Conservation (phyloP, 1,140 invertebrate genomes). For the Leucophenga varia region DNA sequence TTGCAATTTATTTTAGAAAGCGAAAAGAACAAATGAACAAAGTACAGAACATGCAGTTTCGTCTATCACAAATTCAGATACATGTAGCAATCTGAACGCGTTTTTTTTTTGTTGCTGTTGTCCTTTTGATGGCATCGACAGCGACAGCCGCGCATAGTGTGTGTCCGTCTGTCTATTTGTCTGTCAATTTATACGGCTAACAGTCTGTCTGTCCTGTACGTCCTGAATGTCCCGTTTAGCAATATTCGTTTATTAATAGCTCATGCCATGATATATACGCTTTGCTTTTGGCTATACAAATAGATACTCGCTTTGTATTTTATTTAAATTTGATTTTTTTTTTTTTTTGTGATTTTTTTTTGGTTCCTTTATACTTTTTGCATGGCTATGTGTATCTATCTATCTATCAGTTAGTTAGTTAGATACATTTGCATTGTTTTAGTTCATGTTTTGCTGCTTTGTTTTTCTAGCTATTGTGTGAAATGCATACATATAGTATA, state of each 20-base stretch:
- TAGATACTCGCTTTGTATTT: too few species aligned
- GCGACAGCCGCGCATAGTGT: constrained; percentile 30
- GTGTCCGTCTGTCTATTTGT: too few species aligned
- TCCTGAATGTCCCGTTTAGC: constrained; percentile 31
- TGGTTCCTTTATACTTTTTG: too few species aligned
- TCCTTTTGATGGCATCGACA: constrained; percentile 28
- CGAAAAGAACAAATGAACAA: background rate
- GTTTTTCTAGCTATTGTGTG: constrained; percentile 4
- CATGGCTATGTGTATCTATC: constrained; percentile 11
- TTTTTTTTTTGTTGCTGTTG: constrained; percentile 19
- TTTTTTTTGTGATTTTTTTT: too few species aligned
- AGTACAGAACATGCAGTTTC: background rate
- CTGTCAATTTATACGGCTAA: too few species aligned
- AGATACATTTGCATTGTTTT: too few species aligned
- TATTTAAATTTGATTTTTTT: too few species aligned
- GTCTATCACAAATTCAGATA: constrained; percentile 1
- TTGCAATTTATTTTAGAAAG: constrained; percentile 35
- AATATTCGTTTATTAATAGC: constrained; percentile 32
- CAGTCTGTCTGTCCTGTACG: too few species aligned
- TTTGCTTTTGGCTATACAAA: too few species aligned
- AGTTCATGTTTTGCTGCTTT: background rate
- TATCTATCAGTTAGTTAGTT: background rate
- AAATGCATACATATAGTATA: too few species aligned
- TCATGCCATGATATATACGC: constrained; percentile 23
- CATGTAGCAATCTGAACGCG: too few species aligned